Percentiles rank a stretch among this genome's conserved stretches.
phyloP scores from a whole-genome alignment of 2,797 vertebrate genomes.

The Sebastes hubbsi region DNA sequence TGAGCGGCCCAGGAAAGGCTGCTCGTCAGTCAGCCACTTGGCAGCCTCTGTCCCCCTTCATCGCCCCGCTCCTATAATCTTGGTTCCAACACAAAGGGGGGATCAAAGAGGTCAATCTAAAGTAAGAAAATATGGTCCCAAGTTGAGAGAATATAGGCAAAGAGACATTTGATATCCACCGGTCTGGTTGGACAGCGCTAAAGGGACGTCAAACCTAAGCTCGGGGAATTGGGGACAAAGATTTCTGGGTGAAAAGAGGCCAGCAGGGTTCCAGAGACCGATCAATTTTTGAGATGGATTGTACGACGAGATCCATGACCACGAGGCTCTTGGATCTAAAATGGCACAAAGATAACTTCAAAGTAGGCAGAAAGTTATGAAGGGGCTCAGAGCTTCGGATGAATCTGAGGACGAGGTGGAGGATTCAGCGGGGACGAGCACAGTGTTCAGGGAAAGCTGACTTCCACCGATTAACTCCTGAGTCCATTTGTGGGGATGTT shows the following conservation, averaged over 20 bases:
- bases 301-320: slow-evolving; percentile 60
- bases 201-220: slow-evolving; percentile 69
- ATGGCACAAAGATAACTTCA: slow-evolving; percentile 56
- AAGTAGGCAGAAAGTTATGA: slow-evolving; percentile 67
- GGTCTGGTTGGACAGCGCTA: slow-evolving; percentile 44
- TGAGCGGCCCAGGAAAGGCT: slow-evolving; percentile 75
- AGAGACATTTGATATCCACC: slow-evolving; percentile 50
- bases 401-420: slow-evolving; percentile 7
- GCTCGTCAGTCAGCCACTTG: slow-evolving; percentile 77
- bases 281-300: slow-evolving; percentile 72
- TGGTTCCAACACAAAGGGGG: slow-evolving; percentile 71
- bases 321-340: slow-evolving; percentile 60
- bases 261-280: slow-evolving; percentile 70
- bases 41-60: slow-evolving; percentile 60
- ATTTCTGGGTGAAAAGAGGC: slow-evolving; percentile 68
- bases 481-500: neutral
- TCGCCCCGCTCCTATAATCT: slow-evolving; percentile 72
- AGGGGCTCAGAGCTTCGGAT: slow-evolving; percentile 51
- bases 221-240: slow-evolving; percentile 76
- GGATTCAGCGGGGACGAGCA: neutral
- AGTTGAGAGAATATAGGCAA: slow-evolving; percentile 64
- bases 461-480: neutral
- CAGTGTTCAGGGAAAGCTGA: slow-evolving; percentile 7
- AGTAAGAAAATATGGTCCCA: slow-evolving; percentile 74
- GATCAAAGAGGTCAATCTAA: slow-evolving; percentile 84